Base-by-base conservation (phyloP, 2,113 vertebrate genomes). In the Isichthys henryi region DNA sequence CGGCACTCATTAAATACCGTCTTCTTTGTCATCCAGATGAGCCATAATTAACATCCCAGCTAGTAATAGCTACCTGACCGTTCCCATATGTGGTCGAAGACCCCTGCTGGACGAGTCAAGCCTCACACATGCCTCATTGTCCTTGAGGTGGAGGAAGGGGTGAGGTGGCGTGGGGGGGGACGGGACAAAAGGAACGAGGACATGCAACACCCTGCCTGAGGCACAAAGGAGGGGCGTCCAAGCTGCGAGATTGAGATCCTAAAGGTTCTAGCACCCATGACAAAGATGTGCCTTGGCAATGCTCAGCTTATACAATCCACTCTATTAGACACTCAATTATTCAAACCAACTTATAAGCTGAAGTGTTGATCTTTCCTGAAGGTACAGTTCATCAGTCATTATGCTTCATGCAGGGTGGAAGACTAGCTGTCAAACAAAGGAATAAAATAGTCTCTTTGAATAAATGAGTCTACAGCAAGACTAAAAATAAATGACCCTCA, bases 21-120 rank as follows among this genome's bases (percentile, higher is more conserved):
- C 17, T 21, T 15, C 49, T 83, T 90, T 93, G 92, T 94, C 74
- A 31, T 7, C 27, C 7, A 49, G 89, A 87, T 88, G 90, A 88
- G 82, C 77, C 77, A 89, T 92, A 92, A 93, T 93, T 94, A 93
- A 90, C 92, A 91, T 91, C 90, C 92, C 82, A 90, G 84, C 89
- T 92, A 82, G 74, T 88, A 89, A 88, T 80, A 17, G 45, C 11
- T 86, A 53, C 15, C 48, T 86, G 85, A 27, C 49, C 15, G 31
- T 86, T 52, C 85, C 90, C 92, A 89, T 88, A 82, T 86, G 77
- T 53, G 90, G 91, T 89, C 91, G 88, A 88, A 35, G 43, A 48
- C 90, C 87, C 87, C 56, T 91, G 90, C 48, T 83, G 35, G 39
- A 49, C 2, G 49, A 56, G 88, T 53, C 66, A 35, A 27, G 89